Percentiles rank a stretch among this genome's conserved stretches.
Conservation (phyloP, 2,888 invertebrate genomes). For the Syrphus vitripennis region DNA sequence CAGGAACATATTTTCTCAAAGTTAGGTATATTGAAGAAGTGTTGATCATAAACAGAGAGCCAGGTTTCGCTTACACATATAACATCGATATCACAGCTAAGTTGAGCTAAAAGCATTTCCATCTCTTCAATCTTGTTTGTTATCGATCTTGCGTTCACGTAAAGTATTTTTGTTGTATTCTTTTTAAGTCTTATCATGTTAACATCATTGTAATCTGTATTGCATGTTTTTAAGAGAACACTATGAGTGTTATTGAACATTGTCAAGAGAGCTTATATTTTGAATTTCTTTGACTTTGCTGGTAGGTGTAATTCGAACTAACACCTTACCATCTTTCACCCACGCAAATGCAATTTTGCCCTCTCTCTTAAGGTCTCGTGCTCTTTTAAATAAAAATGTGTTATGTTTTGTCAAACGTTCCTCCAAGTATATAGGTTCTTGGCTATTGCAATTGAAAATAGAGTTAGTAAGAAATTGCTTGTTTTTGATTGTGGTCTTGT, state of each 20-base stretch:
- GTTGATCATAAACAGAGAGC: neutral
- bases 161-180: neutral
- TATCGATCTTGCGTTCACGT: neutral
- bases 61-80: too few species aligned
- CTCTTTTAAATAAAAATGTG: too few species aligned
- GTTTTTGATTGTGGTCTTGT: neutral
- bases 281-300: too few species aligned
- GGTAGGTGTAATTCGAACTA: neutral
- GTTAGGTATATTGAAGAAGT: neutral
- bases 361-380: neutral
- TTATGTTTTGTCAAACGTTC: too few species aligned
- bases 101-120: neutral
- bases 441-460: too few species aligned
- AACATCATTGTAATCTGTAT: too few species aligned
- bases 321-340: neutral
- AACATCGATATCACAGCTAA: neutral
- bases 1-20: too few species aligned
- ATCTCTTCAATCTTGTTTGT: neutral
- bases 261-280: too few species aligned
- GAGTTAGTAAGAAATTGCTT: neutral
- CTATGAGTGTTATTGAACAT: too few species aligned
- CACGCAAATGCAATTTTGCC: neutral
- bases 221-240: too few species aligned
- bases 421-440: neutral
- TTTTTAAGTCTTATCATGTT: neutral